These are phyloP conservation scores for Meandrusa payeni DNA, from an alignment of 2,888 invertebrate genomes.

Conservation along the genomic window DNA sequence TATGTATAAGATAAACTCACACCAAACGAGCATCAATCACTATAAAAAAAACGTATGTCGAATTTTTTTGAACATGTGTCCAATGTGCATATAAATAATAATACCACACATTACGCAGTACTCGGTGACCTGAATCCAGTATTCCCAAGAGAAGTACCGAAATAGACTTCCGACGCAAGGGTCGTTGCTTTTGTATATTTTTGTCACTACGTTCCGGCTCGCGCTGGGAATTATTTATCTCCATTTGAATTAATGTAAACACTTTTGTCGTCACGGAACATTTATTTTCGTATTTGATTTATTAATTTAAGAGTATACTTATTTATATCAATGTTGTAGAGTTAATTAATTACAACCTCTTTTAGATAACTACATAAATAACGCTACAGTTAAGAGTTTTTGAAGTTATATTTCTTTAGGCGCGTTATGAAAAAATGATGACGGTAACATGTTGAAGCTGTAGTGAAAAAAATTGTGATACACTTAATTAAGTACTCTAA, in stretches of 20 bases:
- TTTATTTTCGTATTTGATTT: constrained; percentile 14
- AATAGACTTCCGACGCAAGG: constrained; percentile 53
- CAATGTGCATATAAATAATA: neutral
- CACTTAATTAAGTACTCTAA: too few species aligned
- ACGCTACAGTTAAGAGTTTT: too few species aligned
- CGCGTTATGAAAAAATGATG: too few species aligned
- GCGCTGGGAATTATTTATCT: constrained; percentile 28
- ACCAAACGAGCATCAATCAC: neutral
- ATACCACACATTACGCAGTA: constrained; percentile 4
- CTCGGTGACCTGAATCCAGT: constrained; percentile 58
- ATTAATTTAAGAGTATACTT: neutral
- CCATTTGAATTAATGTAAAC: constrained; percentile 17
- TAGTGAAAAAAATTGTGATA: too few species aligned
- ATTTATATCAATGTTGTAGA: constrained; percentile 4
- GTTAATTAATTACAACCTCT: constrained; percentile 12
- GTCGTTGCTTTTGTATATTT: constrained; percentile 52
- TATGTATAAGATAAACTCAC: too few species aligned
- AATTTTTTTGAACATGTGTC: too few species aligned
- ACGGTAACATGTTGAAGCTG: too few species aligned
- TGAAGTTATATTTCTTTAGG: too few species aligned
- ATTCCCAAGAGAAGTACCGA: constrained; percentile 51
- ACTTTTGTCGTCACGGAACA: constrained; percentile 8
- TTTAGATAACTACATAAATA: too few species aligned
- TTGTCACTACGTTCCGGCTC: constrained; percentile 36
- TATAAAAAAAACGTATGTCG: too few species aligned